Conservation (phyloP, 1,140 invertebrate species). For the Drosophila pallidifrons region DNA sequence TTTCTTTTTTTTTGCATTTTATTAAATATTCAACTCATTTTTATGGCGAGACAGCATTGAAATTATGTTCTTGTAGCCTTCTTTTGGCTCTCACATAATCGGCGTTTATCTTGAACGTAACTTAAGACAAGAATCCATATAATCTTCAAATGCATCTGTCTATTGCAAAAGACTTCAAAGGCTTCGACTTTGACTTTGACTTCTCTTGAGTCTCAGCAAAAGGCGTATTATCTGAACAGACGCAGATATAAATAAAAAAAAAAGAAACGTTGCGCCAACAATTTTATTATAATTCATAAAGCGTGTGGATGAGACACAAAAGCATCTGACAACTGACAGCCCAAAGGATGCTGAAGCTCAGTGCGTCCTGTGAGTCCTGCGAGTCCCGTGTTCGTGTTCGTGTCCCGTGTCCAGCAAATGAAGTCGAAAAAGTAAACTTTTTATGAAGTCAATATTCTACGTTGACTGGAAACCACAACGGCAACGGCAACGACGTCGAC, state of each 20-base stretch:
- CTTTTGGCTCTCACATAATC: neutral
- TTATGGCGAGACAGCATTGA: neutral
- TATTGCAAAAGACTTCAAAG: constrained; percentile 7
- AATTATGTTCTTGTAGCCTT: neutral
- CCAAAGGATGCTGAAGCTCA: constrained; percentile 18
- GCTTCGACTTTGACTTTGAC: constrained; percentile 19
- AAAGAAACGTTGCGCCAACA: constrained; percentile 7
- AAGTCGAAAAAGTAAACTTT: constrained; percentile 66
- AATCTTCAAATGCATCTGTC: neutral
- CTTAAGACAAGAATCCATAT: neutral
- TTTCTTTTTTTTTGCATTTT: neutral
- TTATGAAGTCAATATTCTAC: constrained; percentile 82
- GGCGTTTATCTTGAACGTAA: neutral
- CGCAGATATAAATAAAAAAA: constrained; percentile 7
- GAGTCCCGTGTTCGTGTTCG: no score
- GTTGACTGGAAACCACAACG: constrained; percentile 73
- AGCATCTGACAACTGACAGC: constrained; percentile 58
- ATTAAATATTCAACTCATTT: neutral
- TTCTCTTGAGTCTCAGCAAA: constrained; percentile 4
- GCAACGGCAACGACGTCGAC: constrained; percentile 33
- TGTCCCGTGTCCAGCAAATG: constrained; percentile 34
- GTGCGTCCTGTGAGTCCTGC: neutral
- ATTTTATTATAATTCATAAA: constrained; percentile 80
- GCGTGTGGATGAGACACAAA: constrained; percentile 63
- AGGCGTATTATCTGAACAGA: constrained; percentile 7